These are phyloP conservation scores for Nasonovia ribisnigri DNA, from an alignment of 2,888 invertebrate species.

Conservation along the genomic window DNA sequence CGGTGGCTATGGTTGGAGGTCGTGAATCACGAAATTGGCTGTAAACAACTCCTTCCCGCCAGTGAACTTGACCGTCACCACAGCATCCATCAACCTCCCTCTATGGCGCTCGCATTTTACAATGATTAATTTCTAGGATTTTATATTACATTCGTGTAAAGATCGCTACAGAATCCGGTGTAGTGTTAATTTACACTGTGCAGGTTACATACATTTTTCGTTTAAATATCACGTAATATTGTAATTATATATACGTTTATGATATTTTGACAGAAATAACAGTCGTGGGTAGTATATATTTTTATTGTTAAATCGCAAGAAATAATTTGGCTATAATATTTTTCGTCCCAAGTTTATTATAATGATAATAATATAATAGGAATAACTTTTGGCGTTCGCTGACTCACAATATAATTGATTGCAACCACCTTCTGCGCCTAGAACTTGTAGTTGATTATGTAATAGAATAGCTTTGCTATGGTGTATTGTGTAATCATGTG, in stretches of 20 bases:
- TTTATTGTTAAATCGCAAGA: background rate
- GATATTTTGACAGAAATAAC: background rate
- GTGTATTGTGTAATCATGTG: background rate
- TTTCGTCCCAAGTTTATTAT: background rate
- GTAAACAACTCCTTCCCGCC: background rate
- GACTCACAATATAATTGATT: background rate
- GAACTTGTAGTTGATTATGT: background rate
- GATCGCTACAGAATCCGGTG: background rate
- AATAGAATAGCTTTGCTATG: background rate
- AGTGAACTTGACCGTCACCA: background rate
- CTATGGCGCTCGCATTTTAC: background rate
- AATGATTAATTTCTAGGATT: background rate
- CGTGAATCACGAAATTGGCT: constrained; percentile 62
- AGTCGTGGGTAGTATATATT: background rate
- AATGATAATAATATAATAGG: background rate
- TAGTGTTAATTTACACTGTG: background rate
- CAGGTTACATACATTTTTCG: background rate
- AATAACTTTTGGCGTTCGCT: background rate
- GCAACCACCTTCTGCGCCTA: background rate
- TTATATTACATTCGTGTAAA: background rate
- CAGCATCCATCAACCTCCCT: background rate
- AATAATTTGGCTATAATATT: background rate
- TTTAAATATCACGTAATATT: background rate
- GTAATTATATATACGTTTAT: background rate
- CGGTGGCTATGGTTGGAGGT: constrained; percentile 36